Base-by-base conservation (phyloP, 1,140 invertebrate species). In the Tetramorium alpestre region DNA sequence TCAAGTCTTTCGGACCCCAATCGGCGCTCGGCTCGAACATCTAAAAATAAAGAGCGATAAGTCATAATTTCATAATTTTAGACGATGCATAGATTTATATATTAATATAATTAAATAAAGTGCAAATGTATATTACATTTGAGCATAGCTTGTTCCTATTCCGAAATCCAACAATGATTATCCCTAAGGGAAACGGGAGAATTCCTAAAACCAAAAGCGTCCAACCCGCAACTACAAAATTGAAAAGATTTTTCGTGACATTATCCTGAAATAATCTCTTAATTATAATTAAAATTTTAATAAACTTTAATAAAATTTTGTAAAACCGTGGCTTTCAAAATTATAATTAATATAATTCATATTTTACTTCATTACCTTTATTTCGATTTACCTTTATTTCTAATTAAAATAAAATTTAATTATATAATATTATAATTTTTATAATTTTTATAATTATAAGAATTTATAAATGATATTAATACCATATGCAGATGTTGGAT, bases 1-100 rank as follows among this genome's bases (percentile, higher is more conserved):
- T 44, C 0, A 84, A 56, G 28, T 92, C 64, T 18, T 91, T 90
- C 0, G 90, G 90, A 3, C 90, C 88, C 88, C 89, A 90, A 54
- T 81, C 41, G 60, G 73, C 18, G 11, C 10, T 77, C 33, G 89
- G 69, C 33, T 85, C 76, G 4, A 85, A 13, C 1, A 44, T 70
- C 86, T 90, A 25, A n/a, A 67, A 87, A 22, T 47, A 28, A 65
- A 78, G 7, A 11, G 51, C 11, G 16, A 86, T 2, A 18, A 41
- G 38, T 38, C 13, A 44, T 18, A 22, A 41, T 67, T 11, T 49
- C 1, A 47, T 25, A 47, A 56, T 13, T 62, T 33, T 38, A 72
- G 18, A 70, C 8, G 25, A 58, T 3, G 3, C 10, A 58, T 56
- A 47, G 11, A 72, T 44, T 33, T 56, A 18, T 33, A 58, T 70